Evolutionary conservation across 2,888 invertebrate genomes (phyloP).

Genomic region (Clivina fossor): DNA sequence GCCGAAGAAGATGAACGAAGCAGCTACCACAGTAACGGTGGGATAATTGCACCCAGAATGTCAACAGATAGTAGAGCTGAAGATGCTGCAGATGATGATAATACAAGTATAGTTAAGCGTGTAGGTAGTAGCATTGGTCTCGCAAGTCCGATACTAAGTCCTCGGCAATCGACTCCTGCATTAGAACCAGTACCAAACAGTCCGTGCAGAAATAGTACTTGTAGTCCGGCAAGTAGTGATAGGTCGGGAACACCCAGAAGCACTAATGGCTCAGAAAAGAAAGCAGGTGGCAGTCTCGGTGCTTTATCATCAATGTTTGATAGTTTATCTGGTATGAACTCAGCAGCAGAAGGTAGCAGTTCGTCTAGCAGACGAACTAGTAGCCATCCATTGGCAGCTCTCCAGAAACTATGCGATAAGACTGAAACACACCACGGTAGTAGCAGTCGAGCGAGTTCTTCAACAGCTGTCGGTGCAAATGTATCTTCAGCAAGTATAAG

Average conservation of each 20-base stretch:
- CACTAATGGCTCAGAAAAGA: conserved; percentile 60
- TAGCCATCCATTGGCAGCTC: conserved; percentile 89
- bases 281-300: conserved; percentile 70
- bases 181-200: conserved; percentile 57
- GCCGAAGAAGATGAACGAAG: conserved; percentile 53
- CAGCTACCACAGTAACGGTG: conserved; percentile 50
- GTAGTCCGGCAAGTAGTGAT: conserved; percentile 76
- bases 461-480: conserved; percentile 50
- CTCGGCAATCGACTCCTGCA: conserved; percentile 44
- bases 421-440: conserved; percentile 76
- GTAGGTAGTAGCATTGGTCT: conserved; percentile 37
- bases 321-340: conserved; percentile 67
- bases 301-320: conserved; percentile 91
- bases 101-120: conserved; percentile 32
- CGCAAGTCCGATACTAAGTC: conserved; percentile 50
- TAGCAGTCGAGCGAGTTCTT: conserved; percentile 47
- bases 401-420: conserved; percentile 95
- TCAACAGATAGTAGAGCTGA: conserved; percentile 46
- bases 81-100: conserved; percentile 46
- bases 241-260: conserved; percentile 76
- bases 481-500: conserved; percentile 47
- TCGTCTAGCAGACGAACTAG: conserved; percentile 67
- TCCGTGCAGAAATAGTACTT: conserved; percentile 63
- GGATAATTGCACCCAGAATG: conserved; percentile 28
- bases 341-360: conserved; percentile 51